Evolutionary conservation across 2,888 invertebrate species (phyloP).

Genomic region (Chrysolina oricalcia): DNA sequence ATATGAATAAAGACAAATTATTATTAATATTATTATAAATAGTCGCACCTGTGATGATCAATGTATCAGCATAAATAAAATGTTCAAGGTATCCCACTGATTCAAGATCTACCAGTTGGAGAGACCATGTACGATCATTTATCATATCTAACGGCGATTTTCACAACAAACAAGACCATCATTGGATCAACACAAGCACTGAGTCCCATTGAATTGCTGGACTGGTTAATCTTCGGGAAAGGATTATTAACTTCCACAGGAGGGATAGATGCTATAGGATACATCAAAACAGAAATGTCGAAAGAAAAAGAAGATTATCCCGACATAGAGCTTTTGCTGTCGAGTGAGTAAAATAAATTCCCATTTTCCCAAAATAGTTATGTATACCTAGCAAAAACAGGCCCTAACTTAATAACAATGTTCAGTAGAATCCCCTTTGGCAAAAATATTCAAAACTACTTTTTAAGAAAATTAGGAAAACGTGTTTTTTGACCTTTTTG

Average conservation of each 20-base stretch:
- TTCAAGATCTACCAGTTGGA: constrained; percentile 80
- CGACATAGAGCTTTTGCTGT: constrained; percentile 78
- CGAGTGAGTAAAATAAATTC: constrained; percentile 51
- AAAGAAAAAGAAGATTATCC: constrained; percentile 74
- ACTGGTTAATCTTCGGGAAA: constrained; percentile 52
- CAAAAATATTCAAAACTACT: no score
- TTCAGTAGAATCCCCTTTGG: no score
- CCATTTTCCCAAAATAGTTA: no score
- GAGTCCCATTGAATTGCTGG: constrained; percentile 43
- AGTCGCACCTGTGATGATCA: not conserved
- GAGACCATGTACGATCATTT: constrained; percentile 81
- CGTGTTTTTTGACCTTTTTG: no score
- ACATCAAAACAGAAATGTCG: constrained; percentile 75
- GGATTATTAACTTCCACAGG: constrained; percentile 75
- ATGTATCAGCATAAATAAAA: not conserved
- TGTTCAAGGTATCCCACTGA: constrained; percentile 72
- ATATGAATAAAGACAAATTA: no score
- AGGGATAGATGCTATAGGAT: constrained; percentile 74
- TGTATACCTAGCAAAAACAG: not conserved
- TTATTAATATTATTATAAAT: no score
- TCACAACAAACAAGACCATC: constrained; percentile 73
- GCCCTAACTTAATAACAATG: no score
- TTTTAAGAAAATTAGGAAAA: no score
- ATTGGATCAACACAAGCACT: constrained; percentile 62
- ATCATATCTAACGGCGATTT: constrained; percentile 75